These are phyloP conservation scores for Hypolimnas misippus DNA, from an alignment of 2,888 invertebrate genomes.

Conservation along the genomic window DNA sequence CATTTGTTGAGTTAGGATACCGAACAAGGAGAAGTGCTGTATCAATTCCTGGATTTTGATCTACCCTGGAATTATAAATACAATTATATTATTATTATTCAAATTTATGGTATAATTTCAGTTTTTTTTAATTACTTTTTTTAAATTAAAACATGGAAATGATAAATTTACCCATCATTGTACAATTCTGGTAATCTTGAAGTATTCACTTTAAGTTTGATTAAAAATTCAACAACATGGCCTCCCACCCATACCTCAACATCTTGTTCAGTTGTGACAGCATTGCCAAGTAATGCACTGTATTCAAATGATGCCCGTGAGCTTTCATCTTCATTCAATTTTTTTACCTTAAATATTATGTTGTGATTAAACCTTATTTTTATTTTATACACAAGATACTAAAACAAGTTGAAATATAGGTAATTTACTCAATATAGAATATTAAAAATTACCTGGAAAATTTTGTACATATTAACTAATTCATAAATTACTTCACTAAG, in stretches of 20 bases:
- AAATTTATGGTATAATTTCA: background rate
- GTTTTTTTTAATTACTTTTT: background rate
- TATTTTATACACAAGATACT: background rate
- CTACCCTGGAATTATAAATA: conserved; percentile 56
- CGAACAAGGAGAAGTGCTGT: conserved; percentile 58
- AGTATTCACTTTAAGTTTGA: conserved; percentile 86
- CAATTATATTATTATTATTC: background rate
- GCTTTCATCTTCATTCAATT: conserved; percentile 79
- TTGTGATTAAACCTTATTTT: background rate
- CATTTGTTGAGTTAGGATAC: conserved; percentile 82
- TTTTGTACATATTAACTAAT: conserved; percentile 85
- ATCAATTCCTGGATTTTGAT: conserved; percentile 72
- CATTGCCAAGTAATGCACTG: conserved; percentile 82
- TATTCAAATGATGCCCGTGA: conserved; percentile 86
- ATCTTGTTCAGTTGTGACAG: conserved; percentile 81
- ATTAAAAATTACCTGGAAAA: conserved; percentile 82
- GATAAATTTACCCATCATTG: conserved; percentile 66
- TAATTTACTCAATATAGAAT: background rate
- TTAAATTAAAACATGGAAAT: background rate
- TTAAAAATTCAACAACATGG: conserved; percentile 85
- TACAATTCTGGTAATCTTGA: conserved; percentile 84
- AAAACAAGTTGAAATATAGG: too few species aligned
- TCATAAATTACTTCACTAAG: conserved; percentile 86
- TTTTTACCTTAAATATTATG: conserved; percentile 61
- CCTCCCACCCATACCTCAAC: conserved; percentile 87